Evolutionary conservation across 2,113 vertebrate genomes (phyloP), one percentile per base, ranked within the genome.

Genomic region (Anser brachyrhynchus): DNA sequence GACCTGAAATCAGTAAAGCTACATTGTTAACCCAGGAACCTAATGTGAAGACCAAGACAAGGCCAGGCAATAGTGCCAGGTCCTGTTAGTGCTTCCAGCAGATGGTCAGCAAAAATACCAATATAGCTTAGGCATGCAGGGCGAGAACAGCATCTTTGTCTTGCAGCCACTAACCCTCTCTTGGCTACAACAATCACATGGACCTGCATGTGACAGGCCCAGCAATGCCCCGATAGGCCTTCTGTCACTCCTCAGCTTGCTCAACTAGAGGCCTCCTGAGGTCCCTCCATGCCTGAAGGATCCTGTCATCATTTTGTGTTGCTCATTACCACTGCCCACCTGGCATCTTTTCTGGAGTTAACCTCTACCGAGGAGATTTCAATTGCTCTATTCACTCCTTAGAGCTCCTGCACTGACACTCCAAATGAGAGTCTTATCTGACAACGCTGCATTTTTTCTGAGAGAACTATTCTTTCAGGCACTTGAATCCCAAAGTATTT

Each of bases 91-190:
- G 54, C 25, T 83, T 79, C 83, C 28, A 69, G 62, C 43, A 79
- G 67, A 65, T 3, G 35, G 25, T 64, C 83, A 80, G 72, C 75
- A 95, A 33, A 69, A 90, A 46, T 2, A n/a, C 4, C 14, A 12
- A 3, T 3, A 9, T 0, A 13, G 5, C 16, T 59, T 1, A 21
- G 67, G 28, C 0, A 4, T 26, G 37, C 25, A 16, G 11, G 31
- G 35, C 5, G 9, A 70, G 43, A 65, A 19, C 25, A 31, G 26
- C 2, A 15, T 0, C 2, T n/a, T 22, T 39, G 26, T 33, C 2
- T 4, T 9, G 26, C 19, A n/a, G 55, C 35, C 74, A 62, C 18
- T 46, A 37, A 4, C 3, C 28, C 49, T 8, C 7, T 29, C 23
- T 77, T 17, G n/a, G 58, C 29, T n/a, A 23, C 46, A 58, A 6